Base-by-base conservation (phyloP, 2,888 invertebrate species). In the Metellina segmentata region DNA sequence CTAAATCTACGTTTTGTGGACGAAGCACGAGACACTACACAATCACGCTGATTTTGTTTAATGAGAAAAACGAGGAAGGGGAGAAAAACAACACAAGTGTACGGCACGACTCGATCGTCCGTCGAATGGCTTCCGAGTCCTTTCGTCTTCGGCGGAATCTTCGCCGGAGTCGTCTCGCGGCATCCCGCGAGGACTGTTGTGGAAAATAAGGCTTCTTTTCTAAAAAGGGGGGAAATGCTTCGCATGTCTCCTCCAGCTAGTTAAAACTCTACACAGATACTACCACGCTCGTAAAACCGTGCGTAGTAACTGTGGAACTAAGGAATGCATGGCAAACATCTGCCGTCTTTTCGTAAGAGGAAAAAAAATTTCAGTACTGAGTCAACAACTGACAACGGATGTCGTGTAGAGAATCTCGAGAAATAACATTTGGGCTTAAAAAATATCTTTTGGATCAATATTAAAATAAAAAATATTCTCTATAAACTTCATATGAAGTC, bases 401-500 rank as follows among this genome's bases (percentile, higher is more conserved):
- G 89, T 92, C 89, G 61, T 85, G 91, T 91, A 88, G 83, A 88
- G 90, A 91, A 87, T 91, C 87, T 91, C 91, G 78, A 92, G 85
- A 85, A 89, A 89, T 88, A 89, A 92, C 89, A 89, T 83, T 86
- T 83, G 71, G 82, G 70, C 61, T 81, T 90, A 83, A 92, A 92
- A 92, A 92, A 90, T 90, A 90, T 82, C 86, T 89, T 92, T 89
- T 75, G 71, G 85, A 72, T 81, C 75, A 85, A 86, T 92, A 89
- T 74, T 86, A 90, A 92, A 92, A 92, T 92, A 92, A 92, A 61
- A 91, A 89, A 89, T 90, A 72, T 85, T 89, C 81, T 85, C 81
- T 81, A 78, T 75, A 75, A 82, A 88, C 75, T 77, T 87, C 71
- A 19, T 9, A 81, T 77, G 71, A 75, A 86, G 82, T 82, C 52